phyloP scores from a whole-genome alignment of 2,113 vertebrate species.

The Zosterops borbonicus region DNA sequence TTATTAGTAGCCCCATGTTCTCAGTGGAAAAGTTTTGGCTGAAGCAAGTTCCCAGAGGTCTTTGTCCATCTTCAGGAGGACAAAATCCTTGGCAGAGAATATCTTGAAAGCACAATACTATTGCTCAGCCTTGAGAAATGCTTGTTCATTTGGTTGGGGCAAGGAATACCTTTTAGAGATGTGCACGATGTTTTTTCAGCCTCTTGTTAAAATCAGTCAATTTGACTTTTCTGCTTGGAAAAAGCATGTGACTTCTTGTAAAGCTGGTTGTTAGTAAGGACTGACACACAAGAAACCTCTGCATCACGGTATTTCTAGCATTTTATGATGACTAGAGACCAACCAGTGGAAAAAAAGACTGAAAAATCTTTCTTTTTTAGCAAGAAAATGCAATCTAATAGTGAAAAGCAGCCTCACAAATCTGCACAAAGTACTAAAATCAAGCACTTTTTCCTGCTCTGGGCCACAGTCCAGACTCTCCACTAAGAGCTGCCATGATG shows the following conservation, averaged over 20 bases:
- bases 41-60: neutral
- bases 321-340: neutral
- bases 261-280: neutral
- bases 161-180: neutral
- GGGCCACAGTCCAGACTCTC: neutral
- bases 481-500: neutral
- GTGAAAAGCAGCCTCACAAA: neutral
- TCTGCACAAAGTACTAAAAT: neutral
- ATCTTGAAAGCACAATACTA: neutral
- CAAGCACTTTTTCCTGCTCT: neutral
- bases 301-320: neutral
- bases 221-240: neutral
- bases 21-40: neutral
- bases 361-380: neutral
- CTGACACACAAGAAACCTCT: neutral
- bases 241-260: neutral
- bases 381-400: neutral
- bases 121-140: neutral
- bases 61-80: neutral
- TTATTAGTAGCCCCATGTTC: neutral
- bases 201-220: neutral
- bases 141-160: neutral
- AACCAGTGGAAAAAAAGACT: neutral
- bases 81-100: conserved; percentile 2
- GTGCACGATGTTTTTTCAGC: neutral